Percentiles rank a stretch among this genome's conserved stretches.
Conservation (phyloP, 2,797 vertebrate species). For the Mus minutoides region DNA sequence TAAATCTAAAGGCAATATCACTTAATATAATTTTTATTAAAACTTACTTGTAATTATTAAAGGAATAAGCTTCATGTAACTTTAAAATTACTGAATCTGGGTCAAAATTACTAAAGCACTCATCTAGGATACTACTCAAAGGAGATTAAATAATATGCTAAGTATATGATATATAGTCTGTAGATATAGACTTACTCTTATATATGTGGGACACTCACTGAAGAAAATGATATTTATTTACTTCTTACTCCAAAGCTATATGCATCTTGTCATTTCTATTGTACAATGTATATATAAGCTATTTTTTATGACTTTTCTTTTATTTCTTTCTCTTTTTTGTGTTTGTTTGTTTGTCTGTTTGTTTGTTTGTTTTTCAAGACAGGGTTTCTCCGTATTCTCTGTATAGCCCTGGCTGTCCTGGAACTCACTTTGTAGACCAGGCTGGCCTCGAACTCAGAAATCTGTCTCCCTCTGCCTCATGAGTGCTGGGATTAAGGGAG, state of each 20-base stretch:
- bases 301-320: constrained; percentile 44
- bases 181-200: background rate
- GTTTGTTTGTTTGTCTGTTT: too few relatives aligned
- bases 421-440: too few relatives aligned
- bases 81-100: constrained; percentile 47
- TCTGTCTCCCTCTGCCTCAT: too few relatives aligned
- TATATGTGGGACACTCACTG: background rate
- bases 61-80: constrained; percentile 14
- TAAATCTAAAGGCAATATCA: constrained; percentile 29
- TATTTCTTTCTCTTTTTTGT: too few relatives aligned
- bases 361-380: too few relatives aligned
- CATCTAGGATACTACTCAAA: constrained; percentile 47
- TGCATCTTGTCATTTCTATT: constrained; percentile 5
- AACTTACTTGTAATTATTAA: constrained; percentile 62
- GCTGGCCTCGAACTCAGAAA: too few relatives aligned
- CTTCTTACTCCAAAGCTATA: background rate
- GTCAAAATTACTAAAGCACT: constrained; percentile 61
- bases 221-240: constrained; percentile 55
- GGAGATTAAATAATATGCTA: constrained; percentile 51
- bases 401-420: too few relatives aligned
- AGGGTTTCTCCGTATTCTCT: too few relatives aligned
- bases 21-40: constrained; percentile 66
- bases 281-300: background rate
- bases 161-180: constrained; percentile 8
- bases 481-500: too few relatives aligned